A percentile compares a stretch with the other conserved stretches of the same genome.
Evolutionary conservation across 2,888 invertebrate genomes (phyloP).

Genomic region (Cybosia mesomella): DNA sequence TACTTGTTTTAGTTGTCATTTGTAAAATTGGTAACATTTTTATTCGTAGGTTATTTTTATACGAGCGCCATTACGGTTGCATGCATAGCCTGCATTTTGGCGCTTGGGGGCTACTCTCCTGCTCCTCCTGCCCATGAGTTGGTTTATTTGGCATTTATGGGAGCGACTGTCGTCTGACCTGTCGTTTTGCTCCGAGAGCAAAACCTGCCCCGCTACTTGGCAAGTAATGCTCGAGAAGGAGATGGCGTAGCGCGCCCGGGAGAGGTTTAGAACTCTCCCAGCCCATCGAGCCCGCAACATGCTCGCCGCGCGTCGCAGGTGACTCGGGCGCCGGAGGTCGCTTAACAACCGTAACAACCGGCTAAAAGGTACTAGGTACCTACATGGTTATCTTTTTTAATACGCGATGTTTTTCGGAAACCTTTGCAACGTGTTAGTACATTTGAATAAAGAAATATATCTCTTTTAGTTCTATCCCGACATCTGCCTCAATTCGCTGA

Average conservation of each 20-base stretch:
- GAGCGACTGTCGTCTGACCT: background rate
- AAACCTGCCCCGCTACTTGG: no score
- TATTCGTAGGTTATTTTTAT: background rate
- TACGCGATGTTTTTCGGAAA: no score
- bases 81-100: background rate
- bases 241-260: no score
- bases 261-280: no score
- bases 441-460: background rate
- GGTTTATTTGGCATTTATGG: background rate
- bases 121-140: background rate
- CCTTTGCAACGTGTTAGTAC: no score
- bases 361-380: no score
- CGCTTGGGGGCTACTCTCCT: background rate
- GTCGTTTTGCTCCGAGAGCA: background rate
- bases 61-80: background rate
- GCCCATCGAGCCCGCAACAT: no score
- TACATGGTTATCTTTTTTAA: no score
- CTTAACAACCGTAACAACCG: no score
- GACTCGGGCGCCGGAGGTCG: no score
- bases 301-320: no score
- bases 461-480: conserved; percentile 59
- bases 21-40: background rate
- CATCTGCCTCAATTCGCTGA: conserved; percentile 69
- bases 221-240: no score
- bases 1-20: background rate